Evolutionary conservation across 2,113 vertebrate species (phyloP).

Genomic region (Mixornis gularis): DNA sequence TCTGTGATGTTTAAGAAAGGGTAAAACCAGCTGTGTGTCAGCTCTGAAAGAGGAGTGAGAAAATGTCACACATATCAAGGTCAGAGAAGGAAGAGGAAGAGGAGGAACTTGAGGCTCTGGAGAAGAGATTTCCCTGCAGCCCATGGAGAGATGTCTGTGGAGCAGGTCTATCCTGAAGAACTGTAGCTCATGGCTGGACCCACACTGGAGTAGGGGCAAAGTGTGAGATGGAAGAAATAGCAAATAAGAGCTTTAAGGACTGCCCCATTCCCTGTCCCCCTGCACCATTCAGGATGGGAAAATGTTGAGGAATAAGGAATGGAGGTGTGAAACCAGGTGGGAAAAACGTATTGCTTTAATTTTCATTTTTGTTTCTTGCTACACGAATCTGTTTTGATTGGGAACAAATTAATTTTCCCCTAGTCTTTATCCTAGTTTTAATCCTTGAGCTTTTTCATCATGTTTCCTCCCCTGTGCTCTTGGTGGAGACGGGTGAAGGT

Average conservation of each 20-base stretch:
- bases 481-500: not conserved
- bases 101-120: not conserved
- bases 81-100: not conserved
- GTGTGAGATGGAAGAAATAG: accelerated
- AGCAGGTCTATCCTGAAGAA: not conserved
- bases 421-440: not conserved
- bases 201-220: not conserved
- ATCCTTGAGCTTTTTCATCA: not conserved
- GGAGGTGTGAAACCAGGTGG: accelerated
- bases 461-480: not conserved
- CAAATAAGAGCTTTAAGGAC: not conserved
- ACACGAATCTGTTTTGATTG: accelerated
- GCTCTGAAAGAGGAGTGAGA: not conserved
- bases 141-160: not conserved
- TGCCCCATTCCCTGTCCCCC: not conserved
- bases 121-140: not conserved
- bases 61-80: not conserved
- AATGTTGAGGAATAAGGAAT: not conserved
- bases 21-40: not conserved
- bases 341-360: not conserved
- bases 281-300: not conserved
- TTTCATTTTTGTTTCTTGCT: not conserved
- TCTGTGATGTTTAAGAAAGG: not conserved
- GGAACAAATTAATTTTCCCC: not conserved
- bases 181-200: not conserved